Evolutionary conservation across 1,140 invertebrate species (phyloP).

Genomic region (Holotrichia oblita): DNA sequence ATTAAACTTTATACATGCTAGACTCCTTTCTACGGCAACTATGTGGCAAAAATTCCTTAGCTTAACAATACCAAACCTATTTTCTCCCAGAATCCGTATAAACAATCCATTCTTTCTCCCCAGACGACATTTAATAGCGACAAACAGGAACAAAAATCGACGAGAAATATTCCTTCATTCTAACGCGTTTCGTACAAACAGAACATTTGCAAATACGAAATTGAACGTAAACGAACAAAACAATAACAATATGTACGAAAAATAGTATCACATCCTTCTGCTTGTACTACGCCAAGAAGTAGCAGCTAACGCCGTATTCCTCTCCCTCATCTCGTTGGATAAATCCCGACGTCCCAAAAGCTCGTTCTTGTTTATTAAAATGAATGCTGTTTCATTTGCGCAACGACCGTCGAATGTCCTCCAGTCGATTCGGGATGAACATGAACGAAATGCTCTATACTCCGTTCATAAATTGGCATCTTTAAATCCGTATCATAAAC

Average conservation of each 20-base stretch:
- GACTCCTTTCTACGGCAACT: not conserved
- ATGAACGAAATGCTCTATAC: not conserved
- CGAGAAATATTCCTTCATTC: not conserved
- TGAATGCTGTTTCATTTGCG: constrained; percentile 6
- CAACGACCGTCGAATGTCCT: not conserved
- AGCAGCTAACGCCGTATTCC: too few relatives aligned
- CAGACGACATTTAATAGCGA: not conserved
- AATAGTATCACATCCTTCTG: not conserved
- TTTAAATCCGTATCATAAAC: too few relatives aligned
- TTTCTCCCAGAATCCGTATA: not conserved
- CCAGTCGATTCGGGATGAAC: not conserved
- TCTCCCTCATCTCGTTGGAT: constrained; percentile 8
- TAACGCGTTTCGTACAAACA: not conserved
- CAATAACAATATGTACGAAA: constrained; percentile 3
- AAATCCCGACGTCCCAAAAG: constrained; percentile 8
- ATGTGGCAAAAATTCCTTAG: not conserved
- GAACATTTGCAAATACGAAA: not conserved
- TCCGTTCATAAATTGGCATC: too few relatives aligned
- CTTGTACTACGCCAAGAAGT: too few relatives aligned
- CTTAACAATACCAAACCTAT: not conserved
- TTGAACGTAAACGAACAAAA: not conserved
- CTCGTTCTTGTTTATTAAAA: constrained; percentile 21
- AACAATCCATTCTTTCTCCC: not conserved
- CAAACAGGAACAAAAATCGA: not conserved
- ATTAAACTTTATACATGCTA: not conserved